Evolutionary conservation across 2,888 invertebrate genomes (phyloP), one percentile per base, ranked within the genome.

Genomic region (Branchinecta sandiegonensis): DNA sequence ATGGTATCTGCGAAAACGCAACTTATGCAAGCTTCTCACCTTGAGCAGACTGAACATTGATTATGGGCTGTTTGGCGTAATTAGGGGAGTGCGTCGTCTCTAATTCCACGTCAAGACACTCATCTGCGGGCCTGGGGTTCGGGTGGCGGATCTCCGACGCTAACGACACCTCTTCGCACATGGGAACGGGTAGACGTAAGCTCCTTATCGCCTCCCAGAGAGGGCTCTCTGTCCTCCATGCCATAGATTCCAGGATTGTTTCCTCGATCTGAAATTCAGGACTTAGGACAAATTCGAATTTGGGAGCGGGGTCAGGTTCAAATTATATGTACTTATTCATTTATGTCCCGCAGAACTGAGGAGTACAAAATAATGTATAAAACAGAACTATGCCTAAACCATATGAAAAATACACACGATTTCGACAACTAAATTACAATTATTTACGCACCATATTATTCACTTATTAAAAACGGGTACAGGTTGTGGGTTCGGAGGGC

Each of bases 181-280:
- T 83, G 1, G 91, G 90, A 65, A 90, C 82, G n/a, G 82, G 81
- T 64, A 80, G 80, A 3, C 81, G 81, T 46, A 81, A 81, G 64
- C 79, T 79, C 71, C 78, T 79, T 66, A 94, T 85, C 47, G 85
- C 84, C 65, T 84, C 84, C 97, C 97, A 99, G 47, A 97, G 77
- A 0, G 90, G 89, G 74, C 95, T 95, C 69, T 85, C 85, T 12
- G 83, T 83, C 71, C 84, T 84, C 99, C 99, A 99, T 4, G 91
- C 92, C 71, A 92, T 77, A 9, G 87, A 87, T 76, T 97, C 97
- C 68, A 99, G 80, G 68, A 95, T 91, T 75, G 88, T 87, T 79
- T 99, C 97, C 78, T 99, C 97, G 68, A 95, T 89, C 86, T 90
- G 76, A 13, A 75, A 75, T 68, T 71, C 37, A 50, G 37, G 37